Base-by-base conservation (phyloP, 2,113 vertebrate species). In the Benitochromis conjunctus region DNA sequence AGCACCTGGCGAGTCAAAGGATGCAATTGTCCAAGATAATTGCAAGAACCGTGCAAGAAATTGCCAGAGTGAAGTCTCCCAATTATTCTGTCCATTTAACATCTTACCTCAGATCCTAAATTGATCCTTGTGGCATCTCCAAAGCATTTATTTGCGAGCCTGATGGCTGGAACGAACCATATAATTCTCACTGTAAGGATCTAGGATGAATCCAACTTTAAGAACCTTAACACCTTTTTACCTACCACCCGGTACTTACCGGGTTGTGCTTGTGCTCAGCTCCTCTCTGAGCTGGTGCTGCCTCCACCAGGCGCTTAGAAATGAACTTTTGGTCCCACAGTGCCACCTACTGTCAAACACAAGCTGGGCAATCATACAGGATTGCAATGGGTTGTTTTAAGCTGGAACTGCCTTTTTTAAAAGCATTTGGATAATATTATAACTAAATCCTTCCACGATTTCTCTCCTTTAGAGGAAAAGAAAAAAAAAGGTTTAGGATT, bases 301-400 rank as follows among this genome's bases (percentile, higher is more conserved):
- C 36, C 51, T 82, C 26, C 4, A 43, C 26, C 48, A 7, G 21
- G 55, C 9, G 48, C n/a, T 21, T 71, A 24, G 29, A 5, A 6
- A 43, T 6, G 10, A 48, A 86, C 86, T 19, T 54, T 82, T 92
- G 91, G 89, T 92, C 66, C 92, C 93, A 95, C 93, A 96, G 91
- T 92, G 96, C 94, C 96, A 89, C 93, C 96, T 96, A 91, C 51
- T 92, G 96, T 46, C 11, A 2, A n/a, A 78, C 53, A 56, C 2
- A n/a, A 6, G 16, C 5, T 2, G 11, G 54, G 11, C 4, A 13
- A 4, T 3, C 24, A 76, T 5, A 19, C 16, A 64, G 14, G 12
- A 3, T 6, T 9, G 6, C 13, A 88, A 9, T 10, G 12, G 60
- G 54, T 80, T 55, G 31, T 74, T 81, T 41, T 2, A 55, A 7